These are phyloP conservation scores for Parnassius mnemosyne DNA, from an alignment of 2,888 invertebrate species.

Conservation along the genomic window DNA sequence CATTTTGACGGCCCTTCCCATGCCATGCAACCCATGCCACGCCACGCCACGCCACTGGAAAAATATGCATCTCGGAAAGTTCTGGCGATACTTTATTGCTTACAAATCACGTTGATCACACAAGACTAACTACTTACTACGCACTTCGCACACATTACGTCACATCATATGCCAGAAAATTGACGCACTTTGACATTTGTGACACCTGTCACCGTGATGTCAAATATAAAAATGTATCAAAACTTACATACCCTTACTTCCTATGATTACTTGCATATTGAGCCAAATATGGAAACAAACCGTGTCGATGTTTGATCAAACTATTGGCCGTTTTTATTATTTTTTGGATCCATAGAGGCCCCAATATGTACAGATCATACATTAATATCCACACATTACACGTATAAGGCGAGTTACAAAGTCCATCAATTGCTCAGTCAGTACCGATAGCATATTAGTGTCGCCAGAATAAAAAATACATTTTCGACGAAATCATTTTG, in stretches of 20 bases:
- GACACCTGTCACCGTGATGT: slow-evolving; percentile 5
- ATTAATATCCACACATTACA: slow-evolving; percentile 4
- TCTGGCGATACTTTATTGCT: too few relatives aligned
- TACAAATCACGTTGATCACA: too few relatives aligned
- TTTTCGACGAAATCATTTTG: background rate
- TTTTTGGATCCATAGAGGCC: background rate
- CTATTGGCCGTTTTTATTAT: background rate
- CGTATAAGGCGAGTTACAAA: slow-evolving; percentile 42
- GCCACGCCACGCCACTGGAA: too few relatives aligned
- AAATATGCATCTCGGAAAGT: too few relatives aligned
- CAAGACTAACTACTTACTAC: too few relatives aligned
- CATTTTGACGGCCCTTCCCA: too few relatives aligned
- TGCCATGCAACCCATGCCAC: too few relatives aligned
- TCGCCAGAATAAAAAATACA: slow-evolving; percentile 4
- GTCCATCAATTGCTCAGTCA: slow-evolving; percentile 33
- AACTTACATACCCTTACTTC: background rate
- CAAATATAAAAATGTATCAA: background rate
- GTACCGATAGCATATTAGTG: slow-evolving; percentile 12
- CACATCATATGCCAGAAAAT: background rate
- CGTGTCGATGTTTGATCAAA: too few relatives aligned
- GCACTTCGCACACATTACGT: background rate
- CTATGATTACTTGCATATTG: background rate
- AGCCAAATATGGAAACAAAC: background rate
- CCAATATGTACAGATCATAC: background rate
- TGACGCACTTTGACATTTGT: background rate